Conservation (phyloP, 2,888 invertebrate species). For the Bimastos eiseni region DNA sequence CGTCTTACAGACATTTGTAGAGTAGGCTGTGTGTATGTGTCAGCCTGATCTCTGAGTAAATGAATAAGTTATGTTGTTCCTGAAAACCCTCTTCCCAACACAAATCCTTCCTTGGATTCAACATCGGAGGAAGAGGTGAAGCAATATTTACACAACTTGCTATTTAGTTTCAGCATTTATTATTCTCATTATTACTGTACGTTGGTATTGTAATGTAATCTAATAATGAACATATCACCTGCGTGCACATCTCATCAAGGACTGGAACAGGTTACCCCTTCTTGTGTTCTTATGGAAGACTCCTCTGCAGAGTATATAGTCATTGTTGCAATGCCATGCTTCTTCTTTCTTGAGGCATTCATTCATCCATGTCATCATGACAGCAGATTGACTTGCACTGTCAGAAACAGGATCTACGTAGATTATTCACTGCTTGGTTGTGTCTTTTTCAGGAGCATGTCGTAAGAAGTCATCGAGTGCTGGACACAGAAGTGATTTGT, state of each 20-base stretch:
- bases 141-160: not conserved
- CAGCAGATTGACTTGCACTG: not conserved
- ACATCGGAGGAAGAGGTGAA: not conserved
- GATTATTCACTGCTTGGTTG: not conserved
- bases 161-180: not conserved
- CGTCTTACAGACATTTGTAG: too few species aligned
- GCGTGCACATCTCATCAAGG: not conserved
- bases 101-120: not conserved
- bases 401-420: not conserved
- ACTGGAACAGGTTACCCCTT: not conserved
- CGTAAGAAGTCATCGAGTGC: slow-evolving; percentile 13
- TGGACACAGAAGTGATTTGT: not conserved
- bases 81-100: too few species aligned
- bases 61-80: too few species aligned
- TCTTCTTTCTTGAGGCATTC: not conserved
- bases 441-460: not conserved
- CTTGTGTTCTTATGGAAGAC: not conserved
- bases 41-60: too few species aligned
- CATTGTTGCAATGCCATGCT: not conserved
- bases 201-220: not conserved
- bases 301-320: not conserved
- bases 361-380: not conserved
- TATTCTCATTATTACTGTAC: not conserved
- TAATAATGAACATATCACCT: not conserved
- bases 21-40: too few species aligned